Base-by-base conservation (phyloP, 2,797 vertebrate genomes). In the Darevskia nairensis region DNA sequence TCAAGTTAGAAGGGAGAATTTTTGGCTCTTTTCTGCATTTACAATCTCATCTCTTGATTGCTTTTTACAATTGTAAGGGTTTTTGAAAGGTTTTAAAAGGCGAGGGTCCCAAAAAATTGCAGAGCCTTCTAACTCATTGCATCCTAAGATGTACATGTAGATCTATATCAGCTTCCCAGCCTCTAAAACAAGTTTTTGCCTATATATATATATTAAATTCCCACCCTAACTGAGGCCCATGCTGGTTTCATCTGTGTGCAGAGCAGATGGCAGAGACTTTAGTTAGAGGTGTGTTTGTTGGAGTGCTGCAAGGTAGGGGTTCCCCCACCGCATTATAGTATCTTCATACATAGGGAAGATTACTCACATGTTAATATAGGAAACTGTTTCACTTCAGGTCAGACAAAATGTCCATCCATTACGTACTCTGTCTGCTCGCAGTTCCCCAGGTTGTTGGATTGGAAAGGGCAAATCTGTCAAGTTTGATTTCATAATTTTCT, bases 11-110 rank as follows among this genome's bases (percentile, higher is more conserved):
- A 74, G n/a, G 23, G 82, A 3, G 59, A 88, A 8, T n/a, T 25
- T 72, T 85, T n/a, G 61, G 35, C 61, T 66, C 39, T 76, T 82
- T 82, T 77, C 79, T 55, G 85, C 50, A 75, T 66, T 39, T 66
- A 41, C 35, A 66, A 9, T 21, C 29, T 41, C 10, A 27, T 27
- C 13, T 44, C 39, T 29, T 29, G 13, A 39, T 68, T 64, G 64
- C 13, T 10, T 68, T 55, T 82, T 82, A 17, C 10, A 41, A 0
- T 2, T 39, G 35, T 25, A 7, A 6, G 84, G 75, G 59, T 4
- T 79, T 76, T 17, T 35, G 44, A 6, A 0, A 55, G 50, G 50
- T 55, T 55, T 55, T 55, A 55, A 55, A 55, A 55, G 13, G 50
- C 11, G 50, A 55, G 50, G 50, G 11, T 50, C 50, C 13, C 1